phyloP scores from a whole-genome alignment of 2,113 vertebrate species.

The Electrona antarctica region DNA sequence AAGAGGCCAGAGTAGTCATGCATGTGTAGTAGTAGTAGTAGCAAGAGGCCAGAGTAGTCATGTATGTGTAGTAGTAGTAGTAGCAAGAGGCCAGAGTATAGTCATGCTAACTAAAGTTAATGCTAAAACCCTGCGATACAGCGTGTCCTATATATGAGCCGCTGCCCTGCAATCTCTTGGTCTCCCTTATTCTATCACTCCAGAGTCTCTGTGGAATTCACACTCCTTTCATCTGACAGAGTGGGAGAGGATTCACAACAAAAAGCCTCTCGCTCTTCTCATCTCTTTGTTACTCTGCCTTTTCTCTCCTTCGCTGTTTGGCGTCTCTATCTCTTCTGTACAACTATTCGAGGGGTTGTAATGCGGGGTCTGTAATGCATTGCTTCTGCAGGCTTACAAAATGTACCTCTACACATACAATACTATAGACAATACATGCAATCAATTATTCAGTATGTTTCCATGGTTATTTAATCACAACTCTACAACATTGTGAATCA shows the following conservation, averaged over 20 bases:
- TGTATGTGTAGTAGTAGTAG: too few species aligned
- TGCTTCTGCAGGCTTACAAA: slow-evolving; percentile 51
- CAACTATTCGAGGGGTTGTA: background rate
- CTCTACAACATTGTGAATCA: background rate
- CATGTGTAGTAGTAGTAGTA: too few species aligned
- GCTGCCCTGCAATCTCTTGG: background rate
- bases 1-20: too few species aligned
- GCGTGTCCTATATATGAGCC: background rate
- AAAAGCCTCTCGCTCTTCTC: background rate
- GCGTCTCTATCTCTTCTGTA: background rate
- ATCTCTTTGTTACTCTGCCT: background rate
- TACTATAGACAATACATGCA: background rate
- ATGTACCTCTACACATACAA: slow-evolving; percentile 5
- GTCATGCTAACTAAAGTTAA: background rate
- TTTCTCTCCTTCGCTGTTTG: background rate
- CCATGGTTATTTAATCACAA: slow-evolving; percentile 9
- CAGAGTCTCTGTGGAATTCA: slow-evolving; percentile 47
- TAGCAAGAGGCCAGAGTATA: too few species aligned
- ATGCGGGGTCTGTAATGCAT: slow-evolving; percentile 17
- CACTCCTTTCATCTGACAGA: slow-evolving; percentile 31
- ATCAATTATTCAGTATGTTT: slow-evolving; percentile 42
- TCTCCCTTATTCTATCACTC: slow-evolving; percentile 11
- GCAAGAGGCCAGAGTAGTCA: too few species aligned
- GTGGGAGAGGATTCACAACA: background rate
- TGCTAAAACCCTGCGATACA: background rate